Evolutionary conservation across 2,888 invertebrate genomes (phyloP), one percentile per base, ranked within the genome.

Genomic region (Linnaemya vulpina): DNA sequence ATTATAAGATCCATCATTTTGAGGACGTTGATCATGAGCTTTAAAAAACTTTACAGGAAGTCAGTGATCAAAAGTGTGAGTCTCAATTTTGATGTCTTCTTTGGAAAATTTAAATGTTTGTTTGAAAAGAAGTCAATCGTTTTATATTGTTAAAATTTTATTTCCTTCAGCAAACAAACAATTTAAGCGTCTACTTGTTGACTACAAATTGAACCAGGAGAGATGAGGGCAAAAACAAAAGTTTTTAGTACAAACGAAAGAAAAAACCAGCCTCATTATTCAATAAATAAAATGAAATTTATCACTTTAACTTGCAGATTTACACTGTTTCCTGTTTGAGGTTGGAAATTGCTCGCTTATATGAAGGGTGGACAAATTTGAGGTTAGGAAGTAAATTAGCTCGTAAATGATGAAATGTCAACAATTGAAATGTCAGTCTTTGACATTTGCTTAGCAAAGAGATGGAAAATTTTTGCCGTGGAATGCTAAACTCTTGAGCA

Each of bases 111-210:
- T 35, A 49, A 76, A 63, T 40, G 70, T 38, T 55, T 30, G 43
- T 20, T 55, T 35, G 22, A 46, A 81, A 75, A 70, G 62, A 53
- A 81, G n/a, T 62, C 75, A 75, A 75, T 74, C 60, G 46, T 22
- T 60, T n/a, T 15, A 53, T 43, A 62, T 75, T 53, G 43, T 53
- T 51, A 49, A 25, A n/a, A 5, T 5, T 15, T 35, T 49, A 35
- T 58, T 58, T 70, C 63, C 55, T 30, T 46, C 22, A 17, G 58
- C n/a, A 55, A 71, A 35, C 70, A 82, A 82, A 35, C 70, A 82
- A 82, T 82, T 77, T 77, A 77, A 83, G 65, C 49, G 30, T 83
- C 58, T 60, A 51, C 82, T 71, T 76, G 82, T 76, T 22, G 65
- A 67, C 40, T 22, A 62, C 35, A 67, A 74, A 60, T 81, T 55